Evolutionary conservation across 2,888 invertebrate species (phyloP), one percentile per base, ranked within the genome.

Genomic region (Ectobius pallidus): DNA sequence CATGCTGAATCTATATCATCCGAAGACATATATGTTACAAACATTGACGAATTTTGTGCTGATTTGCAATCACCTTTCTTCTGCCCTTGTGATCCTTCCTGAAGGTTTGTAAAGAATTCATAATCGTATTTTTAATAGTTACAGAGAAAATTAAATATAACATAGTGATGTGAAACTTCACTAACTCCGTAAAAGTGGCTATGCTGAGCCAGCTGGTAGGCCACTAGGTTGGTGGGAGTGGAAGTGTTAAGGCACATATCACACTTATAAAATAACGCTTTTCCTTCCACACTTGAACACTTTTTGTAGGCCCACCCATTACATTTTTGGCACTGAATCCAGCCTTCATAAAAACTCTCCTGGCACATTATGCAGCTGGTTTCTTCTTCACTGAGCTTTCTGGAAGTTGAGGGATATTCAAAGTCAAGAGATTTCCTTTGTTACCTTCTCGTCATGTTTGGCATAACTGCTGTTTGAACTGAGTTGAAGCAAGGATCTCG

Each of bases 271-370:
- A 27, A 62, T n/a, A 16, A 30, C 30, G 30, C 30, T 18, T 7
- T 30, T 9, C 32, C 2, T 62, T 62, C 62, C 30, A 62, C 2
- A 39, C 14, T 39, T 20, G 1, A 55, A 32, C 52, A 65, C n/a
- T 11, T 32, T n/a, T 71, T 61, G 34, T 71, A 30, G 32, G 71
- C 49, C 46, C 63, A 63, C 34, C 44, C 49, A 27, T 71, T 25
- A 20, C 71, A 71, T 30, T 6, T 30, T 16, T 52, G 18, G 16
- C 27, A 71, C 32, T 65, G 63, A 2, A 65, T 71, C 65, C 71
- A 71, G n/a, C 46, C 71, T 34, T 71, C 71, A 7, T 71, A 20
- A 63, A 71, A 71, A 22, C 32, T 49, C 32, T 71, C 65, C 49
- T 63, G 44, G 30, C 63, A 71, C 18, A 71, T 49, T 11, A 65